These are phyloP conservation scores for Haemorhous mexicanus DNA, from an alignment of 2,113 vertebrate genomes.

Conservation along the genomic window DNA sequence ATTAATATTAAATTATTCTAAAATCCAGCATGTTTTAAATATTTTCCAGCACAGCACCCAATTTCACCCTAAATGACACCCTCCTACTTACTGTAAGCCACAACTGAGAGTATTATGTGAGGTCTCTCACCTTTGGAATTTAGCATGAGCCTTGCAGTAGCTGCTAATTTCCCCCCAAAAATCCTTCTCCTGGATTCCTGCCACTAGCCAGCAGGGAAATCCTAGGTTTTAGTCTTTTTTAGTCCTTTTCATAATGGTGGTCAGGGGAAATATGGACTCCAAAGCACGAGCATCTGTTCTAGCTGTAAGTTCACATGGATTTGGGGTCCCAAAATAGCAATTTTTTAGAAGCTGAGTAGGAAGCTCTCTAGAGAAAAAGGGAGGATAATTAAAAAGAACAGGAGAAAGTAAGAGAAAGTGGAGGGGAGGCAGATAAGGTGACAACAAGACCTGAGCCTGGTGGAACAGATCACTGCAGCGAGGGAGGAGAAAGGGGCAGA, in stretches of 20 bases:
- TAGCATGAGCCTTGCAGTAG: background rate
- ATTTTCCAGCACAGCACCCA: background rate
- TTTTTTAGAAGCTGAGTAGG: background rate
- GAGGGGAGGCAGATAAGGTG: background rate
- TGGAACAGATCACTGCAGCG: rapidly evolving
- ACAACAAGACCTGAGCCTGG: background rate
- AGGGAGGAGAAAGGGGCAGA: background rate
- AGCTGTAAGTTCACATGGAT: background rate
- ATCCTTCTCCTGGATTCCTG: background rate
- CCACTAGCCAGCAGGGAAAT: background rate
- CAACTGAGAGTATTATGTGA: background rate
- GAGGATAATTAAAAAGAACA: background rate
- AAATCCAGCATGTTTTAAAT: background rate
- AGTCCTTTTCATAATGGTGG: background rate
- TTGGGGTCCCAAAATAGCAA: background rate
- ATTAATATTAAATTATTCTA: background rate
- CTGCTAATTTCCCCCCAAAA: background rate
- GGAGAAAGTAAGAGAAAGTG: background rate
- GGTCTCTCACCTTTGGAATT: background rate
- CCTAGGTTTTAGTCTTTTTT: background rate
- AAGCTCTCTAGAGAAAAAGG: background rate
- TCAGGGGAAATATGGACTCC: background rate
- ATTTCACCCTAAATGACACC: background rate
- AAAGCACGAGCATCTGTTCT: background rate
- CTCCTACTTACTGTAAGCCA: background rate